Base-by-base conservation (phyloP, 2,113 vertebrate species). In the Dinomys branickii region DNA sequence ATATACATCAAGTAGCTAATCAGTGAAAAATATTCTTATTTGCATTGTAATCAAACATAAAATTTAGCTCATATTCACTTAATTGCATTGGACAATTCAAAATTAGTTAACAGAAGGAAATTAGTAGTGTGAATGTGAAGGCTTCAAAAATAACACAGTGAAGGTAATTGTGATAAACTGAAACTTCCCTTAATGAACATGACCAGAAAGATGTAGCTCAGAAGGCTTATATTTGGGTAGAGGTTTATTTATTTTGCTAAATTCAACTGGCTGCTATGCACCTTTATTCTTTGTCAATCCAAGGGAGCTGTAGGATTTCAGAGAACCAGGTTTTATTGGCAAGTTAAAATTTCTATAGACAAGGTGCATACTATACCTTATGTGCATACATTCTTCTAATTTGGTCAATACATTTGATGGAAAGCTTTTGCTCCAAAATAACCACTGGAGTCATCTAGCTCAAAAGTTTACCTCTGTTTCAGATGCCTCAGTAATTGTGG, bases 101-200 rank as follows among this genome's bases (percentile, higher is more conserved):
- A 96, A 67, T 85, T 83, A 92, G 30, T 85, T 90, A 47, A 13
- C 77, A 73, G 16, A 96, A 92, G 44, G 14, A 92, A 88, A 50
- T 67, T 33, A 85, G 24, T 22, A 90, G 38, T 80, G 33, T 63
- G 22, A 65, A 86, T 73, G 2, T 87, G 83, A 83, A 93, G 58
- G 3, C 22, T 87, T 75, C 38, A 44, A 59, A 56, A 78, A 69
- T 80, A 93, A 75, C 4, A 86, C 10, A 61, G 3, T 41, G 52
- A 89, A 61, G 17, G 30, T 81, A 52, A 56, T n/a, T 85, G 41
- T 92, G 38, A 86, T 52, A 88, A 84, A 44, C 13, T 33, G 8
- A 90, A 73, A 63, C 35, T 65, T 93, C 16, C 54, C 67, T 73
- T 88, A 58, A 80, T 77, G 54, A 71, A 19, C n/a, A 9, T 77